These are phyloP conservation scores for Anhinga rufa DNA, from an alignment of 2,113 vertebrate genomes.

Conservation along the genomic window DNA sequence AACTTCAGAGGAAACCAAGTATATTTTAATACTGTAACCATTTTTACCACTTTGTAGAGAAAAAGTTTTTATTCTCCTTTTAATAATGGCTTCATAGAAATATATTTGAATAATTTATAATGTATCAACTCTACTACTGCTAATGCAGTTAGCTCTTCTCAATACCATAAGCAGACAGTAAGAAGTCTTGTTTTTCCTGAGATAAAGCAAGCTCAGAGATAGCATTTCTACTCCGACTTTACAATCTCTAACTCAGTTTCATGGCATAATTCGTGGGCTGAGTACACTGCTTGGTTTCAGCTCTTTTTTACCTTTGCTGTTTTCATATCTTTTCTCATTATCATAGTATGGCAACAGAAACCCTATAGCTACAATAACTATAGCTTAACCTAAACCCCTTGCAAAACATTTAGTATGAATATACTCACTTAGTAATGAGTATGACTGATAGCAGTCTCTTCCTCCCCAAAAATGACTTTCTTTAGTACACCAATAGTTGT, in stretches of 20 bases:
- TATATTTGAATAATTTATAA: slow-evolving; percentile 3
- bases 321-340: neutral
- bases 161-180: neutral
- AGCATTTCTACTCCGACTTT: neutral
- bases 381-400: neutral
- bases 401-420: neutral
- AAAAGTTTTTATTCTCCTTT: neutral
- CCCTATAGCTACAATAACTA: neutral
- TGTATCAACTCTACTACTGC: neutral
- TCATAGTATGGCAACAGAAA: neutral
- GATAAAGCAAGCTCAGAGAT: neutral
- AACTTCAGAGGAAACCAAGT: neutral
- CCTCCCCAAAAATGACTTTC: neutral
- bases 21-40: neutral
- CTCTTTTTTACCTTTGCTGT: neutral
- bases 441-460: neutral
- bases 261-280: neutral
- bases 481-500: neutral
- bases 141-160: neutral
- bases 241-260: neutral
- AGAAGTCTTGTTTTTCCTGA: neutral
- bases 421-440: neutral
- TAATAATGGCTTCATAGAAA: neutral
- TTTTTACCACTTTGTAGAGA: neutral
- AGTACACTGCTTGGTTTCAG: neutral